Evolutionary conservation across 2,113 vertebrate species (phyloP), one percentile per base, ranked within the genome.

Genomic region (Tragelaphus strepsiceros): DNA sequence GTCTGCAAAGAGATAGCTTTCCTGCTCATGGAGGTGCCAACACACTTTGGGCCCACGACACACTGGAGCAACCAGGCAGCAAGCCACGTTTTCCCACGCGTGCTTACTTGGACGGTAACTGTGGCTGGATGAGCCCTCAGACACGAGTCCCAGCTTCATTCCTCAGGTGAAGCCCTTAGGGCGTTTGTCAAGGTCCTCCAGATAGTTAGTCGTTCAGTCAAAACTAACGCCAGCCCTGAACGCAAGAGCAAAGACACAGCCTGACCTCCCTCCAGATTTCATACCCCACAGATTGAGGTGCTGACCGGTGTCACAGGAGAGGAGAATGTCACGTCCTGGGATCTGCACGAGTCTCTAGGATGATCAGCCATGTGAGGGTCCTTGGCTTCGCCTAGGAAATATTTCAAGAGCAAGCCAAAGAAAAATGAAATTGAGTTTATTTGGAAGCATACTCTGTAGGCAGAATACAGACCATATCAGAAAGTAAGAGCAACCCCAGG

Each of bases 61-160:
- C 62, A 1, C 17, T 6, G 61, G 94, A 71, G 58, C 39, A 15
- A 71, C 21, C 30, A 15, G 53, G 62, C 10, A n/a, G 15, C 43
- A n/a, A 88, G 92, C 16, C 35, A 30, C 51, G 3, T 78, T 78
- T 92, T 39, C 59, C n/a, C 49, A 28, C 46, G 5, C 13, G 2
- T 1, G 5, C n/a, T 51, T 2, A 49, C 58, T 53, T 92, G 22
- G n/a, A n/a, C 32, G 78, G 22, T 43, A 43, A 17, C 89, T 32
- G 59, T 71, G 88, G 86, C 67, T 91, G 80, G 54, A 95, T 39
- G 39, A 62, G 61, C 46, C 58, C n/a, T 43, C 46, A 12, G 32
- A 32, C 4, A 7, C 14, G 32, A 67, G 54, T 64, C 26, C 54
- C 46, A 78, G 26, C 14, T 86, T 53, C 58, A 67, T 54, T 35